Percentiles rank a stretch among this genome's conserved stretches.
Conservation (phyloP, 2,113 vertebrate species). For the Cavia aperea region DNA sequence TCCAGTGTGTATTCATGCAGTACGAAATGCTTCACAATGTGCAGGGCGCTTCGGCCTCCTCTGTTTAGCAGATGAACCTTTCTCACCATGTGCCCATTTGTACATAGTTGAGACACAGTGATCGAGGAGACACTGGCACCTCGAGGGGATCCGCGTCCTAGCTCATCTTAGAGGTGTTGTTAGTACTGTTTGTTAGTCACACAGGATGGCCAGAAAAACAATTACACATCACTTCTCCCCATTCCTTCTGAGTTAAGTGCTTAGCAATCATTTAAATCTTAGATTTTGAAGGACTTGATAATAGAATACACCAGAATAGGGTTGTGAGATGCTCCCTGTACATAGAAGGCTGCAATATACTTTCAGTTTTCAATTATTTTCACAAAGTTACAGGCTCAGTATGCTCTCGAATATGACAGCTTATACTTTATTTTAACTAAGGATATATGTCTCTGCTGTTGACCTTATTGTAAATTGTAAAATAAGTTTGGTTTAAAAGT, state of each 20-base stretch:
- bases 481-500: background rate
- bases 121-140: fast-evolving
- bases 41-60: background rate
- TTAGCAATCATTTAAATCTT: background rate
- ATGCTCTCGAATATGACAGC: background rate
- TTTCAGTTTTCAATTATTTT: constrained; percentile 1
- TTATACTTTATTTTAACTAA: background rate
- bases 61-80: fast-evolving
- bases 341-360: background rate
- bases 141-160: background rate
- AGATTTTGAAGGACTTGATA: background rate
- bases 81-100: background rate
- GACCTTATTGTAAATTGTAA: background rate
- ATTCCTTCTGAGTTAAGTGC: background rate
- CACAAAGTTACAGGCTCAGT: background rate
- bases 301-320: background rate
- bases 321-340: background rate
- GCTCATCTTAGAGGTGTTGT: background rate
- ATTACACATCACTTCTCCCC: background rate
- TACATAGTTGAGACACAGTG: background rate
- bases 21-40: background rate
- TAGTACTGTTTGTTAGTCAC: background rate
- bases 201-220: background rate
- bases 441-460: background rate
- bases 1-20: constrained; percentile 3